Evolutionary conservation across 2,113 vertebrate genomes (phyloP), one percentile per base, ranked within the genome.

Genomic region (Sapajus apella): DNA sequence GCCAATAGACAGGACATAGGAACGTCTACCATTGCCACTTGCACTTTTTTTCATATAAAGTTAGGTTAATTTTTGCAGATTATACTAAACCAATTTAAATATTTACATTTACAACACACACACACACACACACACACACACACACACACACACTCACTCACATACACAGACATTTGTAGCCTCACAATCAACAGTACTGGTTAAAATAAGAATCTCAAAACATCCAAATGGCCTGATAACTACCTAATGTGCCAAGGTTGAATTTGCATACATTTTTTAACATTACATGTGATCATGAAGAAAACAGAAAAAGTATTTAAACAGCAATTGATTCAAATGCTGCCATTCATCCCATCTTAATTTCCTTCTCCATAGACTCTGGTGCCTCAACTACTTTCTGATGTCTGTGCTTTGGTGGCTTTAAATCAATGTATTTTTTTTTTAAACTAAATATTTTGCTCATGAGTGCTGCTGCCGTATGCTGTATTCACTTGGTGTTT

Each of bases 121-220:
- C 14, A 66, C 55, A 56, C 55, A 56, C n/a, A 35, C 14, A 70
- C 8, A 68, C 32, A 35, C 14, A 66, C 56, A 58, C 56, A 58
- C 43, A 43, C 43, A 43, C 21, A 3, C 30, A 68, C 55, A 80
- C 27, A 76, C 2, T 58, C 18, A 75, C 4, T 14, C 18, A 82
- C 18, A 40, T 47, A 45, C 88, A 77, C 12, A 83, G 25, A 7
- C 10, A 35, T 40, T 58, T 86, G 58, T 13, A 76, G 4, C 21
- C 70, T 96, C 76, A 83, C 45, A 14, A 32, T 75, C 45, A 56
- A 73, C 3, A 90, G 13, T 50, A 83, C 45, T 66, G 17, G 3
- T 90, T 90, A 91, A 96, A 92, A 50, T 40, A 61, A 95, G 20
- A 90, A 75, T 87, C 77, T 94, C 35, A 52, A 87, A 87, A 50